These are phyloP conservation scores for Urocyon cinereoargenteus DNA, from an alignment of 2,797 vertebrate genomes.

Conservation along the genomic window DNA sequence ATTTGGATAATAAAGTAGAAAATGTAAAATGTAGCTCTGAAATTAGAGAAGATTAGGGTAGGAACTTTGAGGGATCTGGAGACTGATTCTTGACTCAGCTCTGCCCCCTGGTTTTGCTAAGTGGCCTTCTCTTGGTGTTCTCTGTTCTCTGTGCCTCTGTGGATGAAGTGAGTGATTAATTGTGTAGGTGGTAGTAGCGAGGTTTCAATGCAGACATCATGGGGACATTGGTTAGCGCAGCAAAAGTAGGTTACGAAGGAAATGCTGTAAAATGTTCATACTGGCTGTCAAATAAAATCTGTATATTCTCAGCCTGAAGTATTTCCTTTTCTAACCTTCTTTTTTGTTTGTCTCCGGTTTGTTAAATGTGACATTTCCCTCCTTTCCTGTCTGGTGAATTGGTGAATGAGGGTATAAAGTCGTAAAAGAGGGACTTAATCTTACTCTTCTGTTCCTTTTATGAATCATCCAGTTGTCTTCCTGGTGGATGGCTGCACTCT, in stretches of 20 bases:
- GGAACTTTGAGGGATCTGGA: not conserved
- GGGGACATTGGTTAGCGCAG: not conserved
- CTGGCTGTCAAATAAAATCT: not conserved
- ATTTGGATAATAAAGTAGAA: constrained; percentile 17
- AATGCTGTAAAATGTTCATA: not conserved
- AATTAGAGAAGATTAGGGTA: not conserved
- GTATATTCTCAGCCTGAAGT: not conserved
- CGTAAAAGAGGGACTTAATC: constrained; percentile 21
- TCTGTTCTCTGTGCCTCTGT: not conserved
- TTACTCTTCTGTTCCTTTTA: not conserved
- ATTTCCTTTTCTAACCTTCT: constrained; percentile 2
- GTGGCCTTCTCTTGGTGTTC: not conserved
- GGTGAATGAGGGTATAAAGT: not conserved
- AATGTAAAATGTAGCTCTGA: not conserved
- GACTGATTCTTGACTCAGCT: constrained; percentile 18
- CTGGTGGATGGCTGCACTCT: constrained; percentile 10
- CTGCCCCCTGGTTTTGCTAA: not conserved
- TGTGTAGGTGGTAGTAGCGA: not conserved
- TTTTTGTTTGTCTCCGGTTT: not conserved
- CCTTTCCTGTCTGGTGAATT: constrained; percentile 3
- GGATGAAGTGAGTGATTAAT: not conserved
- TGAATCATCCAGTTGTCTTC: constrained; percentile 61
- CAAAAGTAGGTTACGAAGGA: not conserved
- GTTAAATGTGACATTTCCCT: not conserved
- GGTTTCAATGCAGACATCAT: not conserved